phyloP scores from a whole-genome alignment of 2,888 invertebrate genomes.

The Trachelus iudaicus region DNA sequence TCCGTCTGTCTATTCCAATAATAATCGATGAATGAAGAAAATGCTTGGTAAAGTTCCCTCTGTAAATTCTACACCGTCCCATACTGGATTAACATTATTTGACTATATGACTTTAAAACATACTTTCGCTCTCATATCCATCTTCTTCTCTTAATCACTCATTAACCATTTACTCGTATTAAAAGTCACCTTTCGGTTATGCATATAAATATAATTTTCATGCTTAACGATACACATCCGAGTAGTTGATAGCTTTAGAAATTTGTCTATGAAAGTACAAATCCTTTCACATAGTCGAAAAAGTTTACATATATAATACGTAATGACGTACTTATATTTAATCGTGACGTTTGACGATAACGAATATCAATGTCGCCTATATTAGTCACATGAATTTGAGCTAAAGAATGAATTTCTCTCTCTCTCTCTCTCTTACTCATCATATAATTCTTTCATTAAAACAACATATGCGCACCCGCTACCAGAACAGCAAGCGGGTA shows the following conservation, averaged over 20 bases:
- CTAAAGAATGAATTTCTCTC: constrained; percentile 20
- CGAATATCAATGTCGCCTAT: constrained; percentile 23
- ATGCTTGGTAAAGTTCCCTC: background rate
- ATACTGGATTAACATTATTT: background rate
- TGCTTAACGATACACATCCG: constrained; percentile 37
- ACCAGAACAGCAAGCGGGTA: background rate
- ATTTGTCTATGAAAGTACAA: constrained; percentile 55
- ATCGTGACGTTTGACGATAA: constrained; percentile 17
- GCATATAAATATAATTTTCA: constrained; percentile 16
- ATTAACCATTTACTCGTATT: background rate
- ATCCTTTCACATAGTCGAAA: constrained; percentile 25
- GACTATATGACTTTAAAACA: background rate
- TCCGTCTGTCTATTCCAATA: background rate
- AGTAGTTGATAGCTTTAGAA: constrained; percentile 43
- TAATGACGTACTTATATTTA: constrained; percentile 15
- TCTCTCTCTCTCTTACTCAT: background rate
- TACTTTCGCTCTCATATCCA: background rate
- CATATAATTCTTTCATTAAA: background rate
- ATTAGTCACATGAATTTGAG: constrained; percentile 23
- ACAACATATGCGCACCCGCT: background rate
- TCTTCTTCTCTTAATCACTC: background rate
- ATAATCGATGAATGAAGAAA: background rate
- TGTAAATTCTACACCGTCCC: background rate
- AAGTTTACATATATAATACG: constrained; percentile 10
- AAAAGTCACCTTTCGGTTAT: background rate